These are phyloP conservation scores for Anguilla pacifica DNA, from an alignment of 2,797 vertebrate species.

Conservation along the genomic window DNA sequence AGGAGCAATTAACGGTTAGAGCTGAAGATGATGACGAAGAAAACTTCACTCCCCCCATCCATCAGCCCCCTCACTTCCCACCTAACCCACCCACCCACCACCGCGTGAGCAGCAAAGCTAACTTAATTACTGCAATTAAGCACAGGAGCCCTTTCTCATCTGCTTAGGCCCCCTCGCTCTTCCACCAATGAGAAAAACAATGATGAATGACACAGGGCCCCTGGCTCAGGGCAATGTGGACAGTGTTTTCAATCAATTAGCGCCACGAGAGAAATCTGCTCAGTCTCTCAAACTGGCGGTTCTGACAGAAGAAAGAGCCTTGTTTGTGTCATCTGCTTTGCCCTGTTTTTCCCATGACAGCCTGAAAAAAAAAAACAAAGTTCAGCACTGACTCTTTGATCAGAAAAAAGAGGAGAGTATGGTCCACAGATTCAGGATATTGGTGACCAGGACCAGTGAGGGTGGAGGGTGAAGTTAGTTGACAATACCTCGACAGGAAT, in stretches of 20 bases:
- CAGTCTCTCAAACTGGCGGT: not conserved
- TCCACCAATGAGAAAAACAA: not conserved
- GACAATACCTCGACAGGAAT: not conserved
- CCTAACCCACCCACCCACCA: not conserved
- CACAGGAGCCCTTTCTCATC: not conserved
- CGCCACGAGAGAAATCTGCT: not conserved
- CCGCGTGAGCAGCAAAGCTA: not conserved
- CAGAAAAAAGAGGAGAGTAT: not conserved
- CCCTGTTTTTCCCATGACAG: not conserved
- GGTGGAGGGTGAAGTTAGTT: not conserved
- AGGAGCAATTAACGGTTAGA: not conserved
- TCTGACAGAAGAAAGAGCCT: not conserved
- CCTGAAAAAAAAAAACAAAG: not conserved
- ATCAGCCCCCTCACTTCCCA: not conserved
- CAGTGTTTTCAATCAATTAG: slow-evolving; percentile 12
- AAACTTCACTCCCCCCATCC: not conserved
- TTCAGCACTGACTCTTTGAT: not conserved
- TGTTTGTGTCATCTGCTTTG: not conserved
- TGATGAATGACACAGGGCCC: slow-evolving; percentile 2
- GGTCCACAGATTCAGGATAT: not conserved
- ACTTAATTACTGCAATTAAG: slow-evolving; percentile 6
- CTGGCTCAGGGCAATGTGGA: slow-evolving; percentile 13
- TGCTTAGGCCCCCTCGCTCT: not conserved
- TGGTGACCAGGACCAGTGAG: not conserved
- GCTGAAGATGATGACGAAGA: not conserved